Percentiles rank a stretch among this genome's conserved stretches.
phyloP scores from a whole-genome alignment of 2,113 vertebrate genomes.

The Cnemophilus loriae region DNA sequence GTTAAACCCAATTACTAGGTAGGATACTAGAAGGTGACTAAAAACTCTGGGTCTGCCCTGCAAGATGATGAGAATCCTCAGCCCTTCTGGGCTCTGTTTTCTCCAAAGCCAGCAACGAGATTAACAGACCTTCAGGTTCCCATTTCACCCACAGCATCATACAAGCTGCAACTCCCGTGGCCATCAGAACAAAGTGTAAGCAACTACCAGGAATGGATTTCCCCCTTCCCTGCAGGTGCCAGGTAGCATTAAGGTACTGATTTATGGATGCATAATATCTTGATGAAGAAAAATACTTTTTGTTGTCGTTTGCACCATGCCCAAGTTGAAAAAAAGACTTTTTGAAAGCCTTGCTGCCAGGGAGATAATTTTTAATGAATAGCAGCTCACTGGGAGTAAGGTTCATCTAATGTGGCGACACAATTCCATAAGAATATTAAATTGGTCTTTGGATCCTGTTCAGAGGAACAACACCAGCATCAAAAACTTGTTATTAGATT shows the following conservation, averaged over 20 bases:
- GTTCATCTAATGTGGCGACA: background rate
- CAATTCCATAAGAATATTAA: background rate
- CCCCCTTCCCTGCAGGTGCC: background rate
- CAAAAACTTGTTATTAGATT: conserved; percentile 12
- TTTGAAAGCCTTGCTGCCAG: background rate
- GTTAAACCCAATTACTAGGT: background rate
- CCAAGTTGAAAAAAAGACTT: background rate
- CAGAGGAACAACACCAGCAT: background rate
- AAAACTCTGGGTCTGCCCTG: background rate
- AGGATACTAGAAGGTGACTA: background rate
- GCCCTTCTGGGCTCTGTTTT: background rate
- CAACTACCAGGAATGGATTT: background rate
- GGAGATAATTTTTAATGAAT: background rate
- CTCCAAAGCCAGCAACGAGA: background rate
- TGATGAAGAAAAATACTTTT: background rate
- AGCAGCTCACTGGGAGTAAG: background rate
- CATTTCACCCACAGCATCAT: background rate
- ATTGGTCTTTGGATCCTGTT: background rate
- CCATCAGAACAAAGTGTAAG: background rate
- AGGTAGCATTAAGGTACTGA: background rate
- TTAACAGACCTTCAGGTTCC: background rate
- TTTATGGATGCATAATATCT: background rate
- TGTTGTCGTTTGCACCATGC: background rate
- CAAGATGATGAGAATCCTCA: background rate
- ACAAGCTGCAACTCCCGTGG: accelerated